phyloP scores from a whole-genome alignment of 2,888 invertebrate genomes.

The Neoscelio sp. region DNA sequence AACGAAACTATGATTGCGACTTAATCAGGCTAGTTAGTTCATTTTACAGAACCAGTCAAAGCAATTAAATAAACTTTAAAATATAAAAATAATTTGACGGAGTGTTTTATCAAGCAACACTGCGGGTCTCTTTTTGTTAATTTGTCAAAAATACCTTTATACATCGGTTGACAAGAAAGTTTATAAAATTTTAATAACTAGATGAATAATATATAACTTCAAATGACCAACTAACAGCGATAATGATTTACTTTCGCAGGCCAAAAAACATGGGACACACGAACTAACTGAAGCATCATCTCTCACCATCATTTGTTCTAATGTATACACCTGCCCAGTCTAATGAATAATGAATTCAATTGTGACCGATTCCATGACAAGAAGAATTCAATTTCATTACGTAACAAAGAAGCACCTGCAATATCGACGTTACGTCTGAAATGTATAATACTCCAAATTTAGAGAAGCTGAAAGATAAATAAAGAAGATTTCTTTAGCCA shows the following conservation, averaged over 20 bases:
- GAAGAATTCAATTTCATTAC: conserved; percentile 24
- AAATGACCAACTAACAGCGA: conserved; percentile 6
- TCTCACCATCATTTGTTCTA: background rate
- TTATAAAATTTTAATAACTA: background rate
- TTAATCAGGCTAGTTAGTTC: conserved; percentile 4
- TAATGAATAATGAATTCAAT: conserved; percentile 42
- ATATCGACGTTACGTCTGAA: conserved; percentile 2
- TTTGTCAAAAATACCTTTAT: no score
- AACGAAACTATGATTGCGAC: conserved; percentile 12
- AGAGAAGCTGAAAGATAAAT: conserved; percentile 29
- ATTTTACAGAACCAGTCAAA: conserved; percentile 12
- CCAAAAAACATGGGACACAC: conserved; percentile 17
- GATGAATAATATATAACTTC: background rate
- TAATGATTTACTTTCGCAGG: conserved; percentile 3
- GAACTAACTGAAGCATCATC: no score
- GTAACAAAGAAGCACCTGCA: conserved; percentile 17
- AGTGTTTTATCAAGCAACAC: no score
- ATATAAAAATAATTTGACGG: no score
- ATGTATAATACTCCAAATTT: conserved; percentile 51
- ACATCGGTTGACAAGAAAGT: no score
- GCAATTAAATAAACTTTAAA: no score
- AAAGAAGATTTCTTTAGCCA: conserved; percentile 56
- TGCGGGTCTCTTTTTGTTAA: background rate
- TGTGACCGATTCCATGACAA: conserved; percentile 16
- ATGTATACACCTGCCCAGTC: conserved; percentile 10